Conservation (phyloP, 2,797 vertebrate genomes). For the Sylvia borin region DNA sequence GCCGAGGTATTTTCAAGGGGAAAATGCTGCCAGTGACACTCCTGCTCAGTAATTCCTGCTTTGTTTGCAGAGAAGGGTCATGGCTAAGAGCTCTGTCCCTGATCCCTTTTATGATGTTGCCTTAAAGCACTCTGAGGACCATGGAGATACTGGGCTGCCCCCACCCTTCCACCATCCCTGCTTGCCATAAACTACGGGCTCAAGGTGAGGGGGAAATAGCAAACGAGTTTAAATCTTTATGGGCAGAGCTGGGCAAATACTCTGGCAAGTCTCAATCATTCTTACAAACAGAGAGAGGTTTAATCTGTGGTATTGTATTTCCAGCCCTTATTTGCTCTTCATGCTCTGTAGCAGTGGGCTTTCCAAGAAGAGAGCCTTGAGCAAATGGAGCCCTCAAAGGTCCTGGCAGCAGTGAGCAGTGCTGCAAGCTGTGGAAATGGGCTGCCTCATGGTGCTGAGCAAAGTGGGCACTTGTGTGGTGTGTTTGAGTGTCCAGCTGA, state of each 20-base stretch:
- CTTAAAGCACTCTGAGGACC: not conserved
- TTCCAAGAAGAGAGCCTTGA: not conserved
- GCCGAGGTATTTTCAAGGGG: not conserved
- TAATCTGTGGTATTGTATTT: not conserved
- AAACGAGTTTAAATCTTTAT: constrained; percentile 40
- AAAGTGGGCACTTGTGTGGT: not conserved
- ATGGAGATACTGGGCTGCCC: not conserved
- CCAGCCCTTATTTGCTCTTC: constrained; percentile 8
- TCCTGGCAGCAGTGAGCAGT: not conserved
- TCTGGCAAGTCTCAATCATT: not conserved
- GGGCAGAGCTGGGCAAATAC: constrained; percentile 31
- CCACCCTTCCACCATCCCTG: not conserved
- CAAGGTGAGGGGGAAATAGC: constrained; percentile 5
- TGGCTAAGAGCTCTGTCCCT: constrained; percentile 28
- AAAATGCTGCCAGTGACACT: not conserved
- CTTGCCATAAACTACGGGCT: not conserved
- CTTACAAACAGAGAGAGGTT: constrained; percentile 16
- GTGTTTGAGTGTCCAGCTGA: not conserved
- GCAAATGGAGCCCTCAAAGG: not conserved
- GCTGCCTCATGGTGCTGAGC: not conserved
- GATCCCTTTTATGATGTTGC: constrained; percentile 53
- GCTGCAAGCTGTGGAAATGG: not conserved
- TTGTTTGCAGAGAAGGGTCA: constrained; percentile 51
- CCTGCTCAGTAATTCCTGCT: constrained; percentile 1
- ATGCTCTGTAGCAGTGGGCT: not conserved